Conservation (phyloP, 2,888 invertebrate species). For the Smittia aterrima region DNA sequence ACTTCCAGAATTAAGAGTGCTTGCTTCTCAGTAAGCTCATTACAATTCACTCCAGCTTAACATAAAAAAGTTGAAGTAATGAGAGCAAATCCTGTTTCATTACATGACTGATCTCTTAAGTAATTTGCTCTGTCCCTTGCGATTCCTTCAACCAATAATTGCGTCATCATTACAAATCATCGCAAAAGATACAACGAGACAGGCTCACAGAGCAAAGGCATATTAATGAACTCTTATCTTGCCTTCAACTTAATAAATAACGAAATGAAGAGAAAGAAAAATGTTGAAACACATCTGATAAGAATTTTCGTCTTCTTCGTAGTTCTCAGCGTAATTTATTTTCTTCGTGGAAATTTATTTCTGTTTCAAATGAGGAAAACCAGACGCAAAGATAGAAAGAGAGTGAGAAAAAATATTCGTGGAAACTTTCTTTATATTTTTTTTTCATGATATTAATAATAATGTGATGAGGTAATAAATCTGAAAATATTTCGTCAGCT, state of each 20-base stretch:
- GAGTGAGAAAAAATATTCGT: not conserved
- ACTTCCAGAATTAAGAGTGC: too few species aligned
- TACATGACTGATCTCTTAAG: too few species aligned
- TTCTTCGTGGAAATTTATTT: not conserved
- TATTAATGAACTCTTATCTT: slow-evolving; percentile 41
- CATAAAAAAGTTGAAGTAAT: too few species aligned
- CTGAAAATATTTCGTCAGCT: slow-evolving; percentile 37
- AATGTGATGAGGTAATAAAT: slow-evolving; percentile 41
- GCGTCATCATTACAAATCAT: too few species aligned
- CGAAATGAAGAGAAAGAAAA: not conserved
- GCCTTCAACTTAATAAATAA: slow-evolving; percentile 36
- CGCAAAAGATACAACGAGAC: too few species aligned
- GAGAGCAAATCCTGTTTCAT: too few species aligned
- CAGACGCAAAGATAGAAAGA: not conserved
- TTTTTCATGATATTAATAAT: slow-evolving; percentile 36
- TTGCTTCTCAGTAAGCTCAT: too few species aligned
- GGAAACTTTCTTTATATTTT: not conserved
- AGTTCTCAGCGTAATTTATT: slow-evolving; percentile 9
- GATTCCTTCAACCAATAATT: too few species aligned
- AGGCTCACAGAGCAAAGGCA: not conserved
- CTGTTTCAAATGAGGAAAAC: not conserved
- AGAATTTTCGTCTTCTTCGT: not conserved
- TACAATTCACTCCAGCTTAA: too few species aligned
- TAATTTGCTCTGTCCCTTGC: too few species aligned
- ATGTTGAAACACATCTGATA: slow-evolving; percentile 23